Base-by-base conservation (phyloP, 2,797 vertebrate species). In the Thripadectes ignobilis region DNA sequence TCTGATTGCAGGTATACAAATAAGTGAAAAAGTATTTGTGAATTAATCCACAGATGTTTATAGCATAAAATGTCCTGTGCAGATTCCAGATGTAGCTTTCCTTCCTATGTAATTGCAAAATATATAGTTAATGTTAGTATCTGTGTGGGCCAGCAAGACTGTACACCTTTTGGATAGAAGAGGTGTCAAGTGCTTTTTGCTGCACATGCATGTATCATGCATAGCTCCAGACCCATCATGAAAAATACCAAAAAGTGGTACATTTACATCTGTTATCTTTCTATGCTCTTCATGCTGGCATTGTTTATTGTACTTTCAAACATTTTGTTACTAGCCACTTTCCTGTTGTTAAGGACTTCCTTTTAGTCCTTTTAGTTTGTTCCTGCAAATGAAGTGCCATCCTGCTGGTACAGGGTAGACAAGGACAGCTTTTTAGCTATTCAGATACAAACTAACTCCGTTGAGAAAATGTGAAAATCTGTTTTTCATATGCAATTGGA, bases 401-500 rank as follows among this genome's bases (percentile, higher is more conserved):
- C 27, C 73, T 83, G 22, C 29, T 52, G 54, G 46, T 73, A 85
- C 46, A 73, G 85, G 82, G 65, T 84, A 91, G 57, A 48, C 22
- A 51, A 94, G 93, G 92, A 93, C 85, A 88, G 24, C 23, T 93
- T 54, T 76, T 67, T 10, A 93, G 61, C 52, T 92, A 20, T 71
- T 81, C 57, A 65, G 49, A 68, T 49, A 87, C 48, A 80, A 92
- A 83, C 51, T 41, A 29, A 68, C 23, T 86, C 14, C 2, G 30
- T 83, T 83, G 51, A 3, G 1, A 74, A 93, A 94, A 93, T 92
- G 76, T 95, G 88, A 88, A 84, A 88, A 92, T 84, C 54, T 89
- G 79, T 18, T 95, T 95, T 91, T 85, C 67, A 38, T 80, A 77
- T 91, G 87, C 66, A 85, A 51, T 85, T 83, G 87, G 89, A 96